Evolutionary conservation across 2,797 vertebrate species (phyloP).

Genomic region (Ibycter americanus): DNA sequence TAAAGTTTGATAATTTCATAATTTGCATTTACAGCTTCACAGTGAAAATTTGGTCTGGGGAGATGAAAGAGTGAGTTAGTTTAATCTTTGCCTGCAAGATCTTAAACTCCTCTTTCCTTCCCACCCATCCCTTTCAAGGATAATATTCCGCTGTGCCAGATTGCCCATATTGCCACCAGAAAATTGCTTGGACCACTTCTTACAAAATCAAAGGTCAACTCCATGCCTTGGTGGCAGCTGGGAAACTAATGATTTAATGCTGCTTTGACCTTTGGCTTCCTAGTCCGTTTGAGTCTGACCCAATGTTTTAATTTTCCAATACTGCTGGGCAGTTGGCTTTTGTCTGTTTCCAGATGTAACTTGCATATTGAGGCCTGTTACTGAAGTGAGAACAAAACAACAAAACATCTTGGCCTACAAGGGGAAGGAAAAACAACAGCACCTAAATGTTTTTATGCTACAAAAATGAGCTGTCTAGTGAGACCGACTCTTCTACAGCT

Average conservation of each 20-base stretch:
- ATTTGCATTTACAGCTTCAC: neutral
- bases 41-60: neutral
- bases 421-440: neutral
- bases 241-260: slow-evolving; percentile 77
- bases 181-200: slow-evolving; percentile 69
- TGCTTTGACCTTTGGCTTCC: slow-evolving; percentile 69
- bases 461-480: neutral
- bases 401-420: slow-evolving; percentile 21
- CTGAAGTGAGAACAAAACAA: slow-evolving; percentile 64
- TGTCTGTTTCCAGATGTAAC: slow-evolving; percentile 73
- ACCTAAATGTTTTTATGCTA: neutral
- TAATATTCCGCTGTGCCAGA: slow-evolving; percentile 45
- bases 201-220: slow-evolving; percentile 73
- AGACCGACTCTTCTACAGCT: neutral
- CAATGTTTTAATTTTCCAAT: slow-evolving; percentile 69
- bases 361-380: slow-evolving; percentile 49
- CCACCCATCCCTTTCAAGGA: neutral
- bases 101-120: neutral
- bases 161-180: slow-evolving; percentile 71
- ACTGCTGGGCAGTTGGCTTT: slow-evolving; percentile 69
- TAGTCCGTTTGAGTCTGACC: slow-evolving; percentile 71
- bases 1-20: neutral
- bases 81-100: slow-evolving; percentile 16
- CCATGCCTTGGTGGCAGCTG: slow-evolving; percentile 68
- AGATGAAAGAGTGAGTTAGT: neutral